Conservation (phyloP, 2,797 vertebrate species). For the Nasua narica region DNA sequence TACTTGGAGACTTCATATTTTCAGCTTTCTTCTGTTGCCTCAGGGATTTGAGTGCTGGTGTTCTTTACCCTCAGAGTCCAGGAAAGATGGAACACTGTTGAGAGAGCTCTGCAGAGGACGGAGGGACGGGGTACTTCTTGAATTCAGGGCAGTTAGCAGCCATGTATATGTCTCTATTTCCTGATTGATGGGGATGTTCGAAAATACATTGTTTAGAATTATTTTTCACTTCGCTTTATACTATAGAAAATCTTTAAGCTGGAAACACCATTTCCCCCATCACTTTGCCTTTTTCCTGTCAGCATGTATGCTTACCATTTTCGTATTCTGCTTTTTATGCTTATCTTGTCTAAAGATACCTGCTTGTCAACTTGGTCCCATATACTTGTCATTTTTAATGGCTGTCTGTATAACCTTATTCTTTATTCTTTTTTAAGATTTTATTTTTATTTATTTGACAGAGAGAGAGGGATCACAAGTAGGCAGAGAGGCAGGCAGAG, state of each 20-base stretch:
- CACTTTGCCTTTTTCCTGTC: not conserved
- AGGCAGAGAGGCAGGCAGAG: too few relatives aligned
- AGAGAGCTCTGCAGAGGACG: not conserved
- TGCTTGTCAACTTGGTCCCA: not conserved
- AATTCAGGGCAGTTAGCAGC: not conserved
- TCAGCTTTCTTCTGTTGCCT: not conserved
- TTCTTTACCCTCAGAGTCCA: not conserved
- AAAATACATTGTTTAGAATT: conserved; percentile 35
- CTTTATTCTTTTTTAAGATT: not conserved
- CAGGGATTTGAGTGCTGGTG: not conserved
- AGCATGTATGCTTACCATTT: not conserved
- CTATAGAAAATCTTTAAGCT: not conserved
- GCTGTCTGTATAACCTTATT: not conserved
- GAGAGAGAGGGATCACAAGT: too few relatives aligned
- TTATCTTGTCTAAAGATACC: conserved; percentile 56
- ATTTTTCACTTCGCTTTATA: conserved; percentile 50
- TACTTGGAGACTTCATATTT: not conserved
- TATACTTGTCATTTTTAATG: conserved; percentile 52
- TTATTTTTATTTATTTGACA: too few relatives aligned
- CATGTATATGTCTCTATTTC: not conserved
- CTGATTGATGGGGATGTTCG: not conserved
- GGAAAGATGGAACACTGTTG: not conserved
- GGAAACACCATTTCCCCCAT: not conserved
- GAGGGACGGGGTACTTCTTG: not conserved
- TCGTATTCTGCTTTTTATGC: conserved; percentile 11